Conservation (phyloP, 2,797 vertebrate genomes). For the Simalia tracyae region DNA sequence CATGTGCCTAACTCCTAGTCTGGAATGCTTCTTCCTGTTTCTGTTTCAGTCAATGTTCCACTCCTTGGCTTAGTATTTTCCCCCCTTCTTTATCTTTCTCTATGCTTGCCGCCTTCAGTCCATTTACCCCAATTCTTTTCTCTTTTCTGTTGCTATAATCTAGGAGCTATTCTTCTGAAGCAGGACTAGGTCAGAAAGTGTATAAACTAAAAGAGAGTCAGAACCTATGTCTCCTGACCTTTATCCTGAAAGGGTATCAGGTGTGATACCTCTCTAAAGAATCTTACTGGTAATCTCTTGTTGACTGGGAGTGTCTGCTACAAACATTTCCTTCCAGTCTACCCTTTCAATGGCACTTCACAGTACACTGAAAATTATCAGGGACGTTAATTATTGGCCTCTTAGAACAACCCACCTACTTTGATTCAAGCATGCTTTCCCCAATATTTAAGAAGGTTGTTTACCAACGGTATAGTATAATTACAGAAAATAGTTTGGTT, state of each 20-base stretch:
- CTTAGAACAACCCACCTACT: constrained; percentile 70
- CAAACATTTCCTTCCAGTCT: constrained; percentile 73
- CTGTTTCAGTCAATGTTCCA: constrained; percentile 1
- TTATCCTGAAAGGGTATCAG: constrained; percentile 60
- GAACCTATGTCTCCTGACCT: constrained; percentile 51
- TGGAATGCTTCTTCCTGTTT: constrained; percentile 35
- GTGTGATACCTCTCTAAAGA: constrained; percentile 67
- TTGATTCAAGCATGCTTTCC: constrained; percentile 62
- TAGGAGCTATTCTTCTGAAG: neutral
- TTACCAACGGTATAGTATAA: constrained; percentile 66
- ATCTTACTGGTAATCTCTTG: constrained; percentile 66
- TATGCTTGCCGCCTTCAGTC: neutral
- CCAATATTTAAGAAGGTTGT: constrained; percentile 68
- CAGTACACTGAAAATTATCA: constrained; percentile 73
- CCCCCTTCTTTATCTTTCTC: neutral
- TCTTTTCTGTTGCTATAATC: constrained; percentile 36
- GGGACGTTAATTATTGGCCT: constrained; percentile 72
- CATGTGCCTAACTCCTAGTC: neutral
- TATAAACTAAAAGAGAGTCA: constrained; percentile 44
- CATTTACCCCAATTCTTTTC: constrained; percentile 20
- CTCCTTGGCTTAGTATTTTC: neutral
- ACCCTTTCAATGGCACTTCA: constrained; percentile 73
- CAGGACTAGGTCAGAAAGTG: constrained; percentile 42
- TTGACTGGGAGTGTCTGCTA: constrained; percentile 69
- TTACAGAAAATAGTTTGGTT: constrained; percentile 70